A percentile compares a stretch with the other conserved stretches of the same genome.
Evolutionary conservation across 2,888 invertebrate genomes (phyloP).

Genomic region (Adelphocoris suturalis): DNA sequence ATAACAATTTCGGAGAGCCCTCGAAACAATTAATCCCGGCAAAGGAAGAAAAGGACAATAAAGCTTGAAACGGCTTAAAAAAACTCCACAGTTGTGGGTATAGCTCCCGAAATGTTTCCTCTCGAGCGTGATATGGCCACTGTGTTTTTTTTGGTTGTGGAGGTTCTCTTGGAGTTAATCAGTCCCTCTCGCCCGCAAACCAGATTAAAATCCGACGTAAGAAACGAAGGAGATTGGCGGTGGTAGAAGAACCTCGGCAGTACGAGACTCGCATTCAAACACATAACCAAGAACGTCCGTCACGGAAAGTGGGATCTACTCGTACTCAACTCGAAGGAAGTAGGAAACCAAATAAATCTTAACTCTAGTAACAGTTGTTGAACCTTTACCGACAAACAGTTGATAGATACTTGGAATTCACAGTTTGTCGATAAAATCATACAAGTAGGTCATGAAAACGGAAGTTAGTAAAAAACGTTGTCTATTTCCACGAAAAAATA

Average conservation of each 20-base stretch:
- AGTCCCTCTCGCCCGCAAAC: slow-evolving; percentile 1
- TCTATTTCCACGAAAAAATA: too few species aligned
- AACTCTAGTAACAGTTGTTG: too few species aligned
- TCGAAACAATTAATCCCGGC: not conserved
- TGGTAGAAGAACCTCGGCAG: not conserved
- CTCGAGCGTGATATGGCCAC: not conserved
- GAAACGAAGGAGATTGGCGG: not conserved
- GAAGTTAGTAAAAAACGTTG: too few species aligned
- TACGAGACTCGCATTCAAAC: not conserved
- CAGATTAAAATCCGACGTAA: slow-evolving; percentile 36
- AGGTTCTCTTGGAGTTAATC: slow-evolving; percentile 21
- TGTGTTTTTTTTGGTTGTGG: not conserved
- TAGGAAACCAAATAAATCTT: too few species aligned
- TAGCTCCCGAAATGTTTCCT: not conserved
- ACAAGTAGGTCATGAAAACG: too few species aligned
- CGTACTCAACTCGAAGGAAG: too few species aligned
- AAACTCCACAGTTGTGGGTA: not conserved
- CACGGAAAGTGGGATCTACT: not conserved
- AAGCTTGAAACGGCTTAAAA: not conserved
- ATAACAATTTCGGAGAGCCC: too few species aligned
- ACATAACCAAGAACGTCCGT: not conserved
- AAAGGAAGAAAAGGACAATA: not conserved
- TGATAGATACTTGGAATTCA: too few species aligned
- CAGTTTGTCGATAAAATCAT: too few species aligned
- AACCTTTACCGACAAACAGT: too few species aligned